Conservation (phyloP, 1,140 invertebrate genomes). For the Acromyrmex heyeri region DNA sequence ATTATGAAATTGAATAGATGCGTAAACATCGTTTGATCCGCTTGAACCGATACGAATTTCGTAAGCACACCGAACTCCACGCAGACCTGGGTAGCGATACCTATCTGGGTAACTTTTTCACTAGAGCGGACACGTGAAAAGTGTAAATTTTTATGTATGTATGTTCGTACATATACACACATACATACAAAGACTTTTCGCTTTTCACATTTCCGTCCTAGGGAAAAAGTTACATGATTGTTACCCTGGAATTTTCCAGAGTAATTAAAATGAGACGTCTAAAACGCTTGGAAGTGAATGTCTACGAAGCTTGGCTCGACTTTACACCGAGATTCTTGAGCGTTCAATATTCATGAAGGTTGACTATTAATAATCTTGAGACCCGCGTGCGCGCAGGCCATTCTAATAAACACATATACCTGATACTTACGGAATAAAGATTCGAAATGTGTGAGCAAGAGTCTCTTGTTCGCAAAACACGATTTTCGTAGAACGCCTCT, state of each 20-base stretch:
- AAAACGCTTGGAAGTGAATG: constrained; percentile 50
- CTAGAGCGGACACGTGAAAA: no score
- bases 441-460: constrained; percentile 34
- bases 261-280: constrained; percentile 34
- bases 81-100: background rate
- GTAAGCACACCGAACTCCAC: background rate
- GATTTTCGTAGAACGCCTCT: background rate
- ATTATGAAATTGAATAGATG: background rate
- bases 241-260: constrained; percentile 32
- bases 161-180: no score
- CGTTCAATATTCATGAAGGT: constrained; percentile 83
- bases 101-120: no score
- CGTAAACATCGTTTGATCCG: background rate
- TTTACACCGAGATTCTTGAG: constrained; percentile 78
- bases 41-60: background rate
- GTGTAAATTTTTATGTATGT: no score
- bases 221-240: no score
- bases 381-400: constrained; percentile 58
- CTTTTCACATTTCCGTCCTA: no score
- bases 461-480: background rate
- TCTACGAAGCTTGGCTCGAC: constrained; percentile 54
- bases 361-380: constrained; percentile 82
- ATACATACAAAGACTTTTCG: no score
- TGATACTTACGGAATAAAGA: constrained; percentile 56
- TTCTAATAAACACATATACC: constrained; percentile 77